These are phyloP conservation scores for Dromas ardeola DNA, from an alignment of 2,113 vertebrate genomes.

Conservation along the genomic window DNA sequence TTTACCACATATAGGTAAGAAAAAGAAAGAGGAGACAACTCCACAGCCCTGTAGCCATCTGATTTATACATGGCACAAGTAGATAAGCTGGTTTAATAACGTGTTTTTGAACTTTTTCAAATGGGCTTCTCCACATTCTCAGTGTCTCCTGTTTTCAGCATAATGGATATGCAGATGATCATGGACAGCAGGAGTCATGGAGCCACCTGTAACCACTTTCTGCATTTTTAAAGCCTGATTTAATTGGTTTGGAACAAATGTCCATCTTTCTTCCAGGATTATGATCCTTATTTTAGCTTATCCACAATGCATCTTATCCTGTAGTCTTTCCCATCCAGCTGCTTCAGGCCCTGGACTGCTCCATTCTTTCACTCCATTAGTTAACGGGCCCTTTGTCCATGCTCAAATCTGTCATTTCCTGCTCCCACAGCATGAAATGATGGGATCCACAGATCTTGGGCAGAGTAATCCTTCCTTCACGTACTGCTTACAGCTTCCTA, in stretches of 20 bases:
- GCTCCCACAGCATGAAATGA: neutral
- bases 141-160: neutral
- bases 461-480: neutral
- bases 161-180: neutral
- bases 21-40: neutral
- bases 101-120: neutral
- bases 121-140: neutral
- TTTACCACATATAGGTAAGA: neutral
- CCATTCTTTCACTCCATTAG: neutral
- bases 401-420: neutral
- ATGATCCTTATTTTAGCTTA: neutral
- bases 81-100: neutral
- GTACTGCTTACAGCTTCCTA: neutral
- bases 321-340: neutral
- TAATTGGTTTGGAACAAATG: neutral
- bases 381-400: neutral
- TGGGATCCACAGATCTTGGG: neutral
- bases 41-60: neutral
- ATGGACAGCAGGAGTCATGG: neutral
- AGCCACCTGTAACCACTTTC: neutral
- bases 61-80: neutral
- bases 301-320: neutral
- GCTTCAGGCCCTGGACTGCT: neutral
- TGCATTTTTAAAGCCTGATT: neutral
- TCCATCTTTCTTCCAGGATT: neutral